Evolutionary conservation across 2,113 vertebrate species (phyloP).

Genomic region (Phocoena sinus): DNA sequence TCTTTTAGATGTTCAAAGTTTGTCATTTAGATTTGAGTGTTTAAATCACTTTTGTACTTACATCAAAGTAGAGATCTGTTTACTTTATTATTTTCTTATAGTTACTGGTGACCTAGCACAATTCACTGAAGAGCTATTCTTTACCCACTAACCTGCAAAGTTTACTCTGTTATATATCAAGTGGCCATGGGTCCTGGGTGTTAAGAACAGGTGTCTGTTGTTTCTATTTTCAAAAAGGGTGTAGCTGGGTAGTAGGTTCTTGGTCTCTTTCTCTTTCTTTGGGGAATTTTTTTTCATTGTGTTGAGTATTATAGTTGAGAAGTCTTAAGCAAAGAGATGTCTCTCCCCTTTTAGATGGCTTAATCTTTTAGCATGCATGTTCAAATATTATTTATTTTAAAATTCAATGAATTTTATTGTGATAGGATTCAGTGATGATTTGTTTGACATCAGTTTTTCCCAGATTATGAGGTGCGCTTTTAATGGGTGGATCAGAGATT

Average conservation of each 20-base stretch:
- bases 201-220: rapidly evolving
- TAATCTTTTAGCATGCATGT: neutral
- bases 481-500: neutral
- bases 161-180: rapidly evolving
- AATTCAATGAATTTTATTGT: neutral
- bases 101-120: rapidly evolving
- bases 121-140: rapidly evolving
- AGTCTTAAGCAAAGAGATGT: neutral
- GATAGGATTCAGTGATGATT: rapidly evolving
- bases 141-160: rapidly evolving
- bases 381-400: neutral
- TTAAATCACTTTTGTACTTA: rapidly evolving
- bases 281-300: neutral
- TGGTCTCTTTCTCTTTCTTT: neutral
- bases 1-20: neutral
- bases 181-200: rapidly evolving
- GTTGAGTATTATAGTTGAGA: too few species aligned
- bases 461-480: neutral
- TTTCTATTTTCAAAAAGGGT: rapidly evolving
- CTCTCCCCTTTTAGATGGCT: neutral
- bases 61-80: rapidly evolving
- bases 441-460: neutral
- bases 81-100: rapidly evolving
- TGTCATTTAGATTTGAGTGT: too few species aligned
- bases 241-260: rapidly evolving